Base-by-base conservation (phyloP, 2,888 invertebrate genomes). In the Stegana nigrithorax region DNA sequence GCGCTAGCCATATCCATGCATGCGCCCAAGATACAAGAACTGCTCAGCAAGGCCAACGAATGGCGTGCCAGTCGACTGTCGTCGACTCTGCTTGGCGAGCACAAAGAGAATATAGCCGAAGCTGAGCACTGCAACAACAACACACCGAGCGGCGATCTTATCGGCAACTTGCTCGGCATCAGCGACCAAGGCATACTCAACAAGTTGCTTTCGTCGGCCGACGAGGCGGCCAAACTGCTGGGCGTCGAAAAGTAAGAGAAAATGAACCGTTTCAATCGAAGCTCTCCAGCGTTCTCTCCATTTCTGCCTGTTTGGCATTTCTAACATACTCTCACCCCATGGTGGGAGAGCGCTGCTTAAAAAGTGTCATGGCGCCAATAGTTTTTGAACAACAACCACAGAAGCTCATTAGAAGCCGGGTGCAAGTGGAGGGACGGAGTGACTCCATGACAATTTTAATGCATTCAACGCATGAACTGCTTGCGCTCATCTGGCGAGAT, bases 131-230 rank as follows among this genome's bases (percentile, higher is more conserved):
- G 14, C 1, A 71, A 68, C 14, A 70, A 78, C 23, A 63, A 60
- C 57, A 66, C 56, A 63, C 62, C 59, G 5, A 60, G 78, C 21
- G 64, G 78, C 2, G 95, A 95, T 83, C 88, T 97, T 62, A 95
- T 97, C 72, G 95, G 95, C 8, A 95, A 96, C 84, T 88, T 97
- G 1, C 87, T 97, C 17, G 96, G 96, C 0, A 94, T 97, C 65
- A 91, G 93, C 44, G 95, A 95, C 83, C 91, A 92, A 71, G 92
- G 92, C 14, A 90, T 94, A 65, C 92, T 97, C 60, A 96, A 96
- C 80, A 92, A 92, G 84, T 89, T 93, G 68, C 89, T 96, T 29
- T 93, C 94, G 25, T 90, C 92, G 1, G 91, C 94, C 27, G 91
- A 91, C 70, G 94, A 94, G 82, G 96, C 96, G 23, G 96, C 96